These are phyloP conservation scores for Oreonectes daqikongensis DNA, from an alignment of 2,797 vertebrate species.

Conservation along the genomic window DNA sequence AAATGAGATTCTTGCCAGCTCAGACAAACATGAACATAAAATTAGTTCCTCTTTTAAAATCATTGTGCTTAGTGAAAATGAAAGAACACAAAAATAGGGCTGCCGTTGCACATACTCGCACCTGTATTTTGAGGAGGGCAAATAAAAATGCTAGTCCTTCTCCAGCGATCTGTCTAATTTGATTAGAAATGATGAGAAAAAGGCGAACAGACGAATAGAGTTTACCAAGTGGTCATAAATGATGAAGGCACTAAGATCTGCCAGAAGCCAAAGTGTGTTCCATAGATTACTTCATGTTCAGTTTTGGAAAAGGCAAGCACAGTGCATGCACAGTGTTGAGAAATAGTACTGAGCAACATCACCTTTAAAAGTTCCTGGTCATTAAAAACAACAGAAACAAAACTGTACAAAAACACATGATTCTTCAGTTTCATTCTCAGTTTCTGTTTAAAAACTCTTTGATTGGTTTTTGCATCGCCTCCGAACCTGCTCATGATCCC, in stretches of 20 bases:
- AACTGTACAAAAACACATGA: conserved; percentile 64
- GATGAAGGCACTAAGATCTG: conserved; percentile 96
- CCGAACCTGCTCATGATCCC: conserved; percentile 82
- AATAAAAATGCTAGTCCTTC: conserved; percentile 65
- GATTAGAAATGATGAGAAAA: conserved; percentile 65
- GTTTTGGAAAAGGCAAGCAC: conserved; percentile 87
- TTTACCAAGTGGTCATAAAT: conserved; percentile 88
- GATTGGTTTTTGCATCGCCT: conserved; percentile 51
- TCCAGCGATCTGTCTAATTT: conserved; percentile 68
- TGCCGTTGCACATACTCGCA: conserved; percentile 61
- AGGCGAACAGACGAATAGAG: conserved; percentile 69
- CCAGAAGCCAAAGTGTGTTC: conserved; percentile 88
- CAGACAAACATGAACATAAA: conserved; percentile 74
- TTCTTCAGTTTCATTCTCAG: conserved; percentile 49
- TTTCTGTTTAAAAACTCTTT: conserved; percentile 51
- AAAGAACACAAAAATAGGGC: conserved; percentile 36
- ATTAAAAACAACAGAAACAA: conserved; percentile 63
- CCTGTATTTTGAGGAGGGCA: conserved; percentile 63
- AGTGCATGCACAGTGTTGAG: conserved; percentile 95
- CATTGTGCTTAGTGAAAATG: conserved; percentile 80
- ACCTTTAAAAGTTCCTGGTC: conserved; percentile 68
- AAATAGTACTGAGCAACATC: conserved; percentile 79
- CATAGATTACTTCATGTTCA: conserved; percentile 74
- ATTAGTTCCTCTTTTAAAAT: conserved; percentile 80
- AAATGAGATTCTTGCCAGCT: conserved; percentile 60